Conservation (phyloP, 2,888 invertebrate genomes). For the Eupithecia tripunctaria region DNA sequence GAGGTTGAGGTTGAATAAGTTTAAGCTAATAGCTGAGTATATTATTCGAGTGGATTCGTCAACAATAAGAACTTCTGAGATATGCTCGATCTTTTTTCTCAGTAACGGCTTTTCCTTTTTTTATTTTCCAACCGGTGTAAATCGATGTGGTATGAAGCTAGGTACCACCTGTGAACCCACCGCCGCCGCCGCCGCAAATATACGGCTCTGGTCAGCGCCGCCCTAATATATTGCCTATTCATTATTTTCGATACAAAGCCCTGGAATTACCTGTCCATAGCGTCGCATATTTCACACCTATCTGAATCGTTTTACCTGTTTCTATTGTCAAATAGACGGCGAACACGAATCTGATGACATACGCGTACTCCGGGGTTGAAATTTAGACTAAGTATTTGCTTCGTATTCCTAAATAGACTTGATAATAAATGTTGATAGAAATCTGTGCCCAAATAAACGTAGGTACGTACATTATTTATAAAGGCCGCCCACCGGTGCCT, state of each 20-base stretch:
- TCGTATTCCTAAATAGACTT: not conserved
- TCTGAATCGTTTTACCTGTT: slow-evolving; percentile 27
- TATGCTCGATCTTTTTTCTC: not conserved
- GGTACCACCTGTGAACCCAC: not conserved
- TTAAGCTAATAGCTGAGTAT: too few species aligned
- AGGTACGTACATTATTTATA: not conserved
- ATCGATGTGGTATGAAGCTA: not conserved
- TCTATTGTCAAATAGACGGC: slow-evolving; percentile 16
- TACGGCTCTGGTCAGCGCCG: slow-evolving; percentile 11
- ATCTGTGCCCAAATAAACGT: not conserved
- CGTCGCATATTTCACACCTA: slow-evolving; percentile 29
- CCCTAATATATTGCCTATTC: slow-evolving; percentile 33
- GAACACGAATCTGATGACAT: not conserved
- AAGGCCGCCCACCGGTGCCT: not conserved
- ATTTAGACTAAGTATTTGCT: not conserved
- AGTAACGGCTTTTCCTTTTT: not conserved
- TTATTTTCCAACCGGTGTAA: not conserved
- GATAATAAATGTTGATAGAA: not conserved
- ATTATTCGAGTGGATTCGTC: too few species aligned
- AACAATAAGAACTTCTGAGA: not conserved
- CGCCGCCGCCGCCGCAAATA: not conserved
- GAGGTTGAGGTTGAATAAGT: too few species aligned
- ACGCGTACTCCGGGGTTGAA: not conserved
- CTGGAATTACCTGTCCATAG: slow-evolving; percentile 26
- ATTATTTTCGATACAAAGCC: slow-evolving; percentile 35